These are phyloP conservation scores for Semotilus atromaculatus DNA, from an alignment of 2,797 vertebrate genomes.

Conservation along the genomic window DNA sequence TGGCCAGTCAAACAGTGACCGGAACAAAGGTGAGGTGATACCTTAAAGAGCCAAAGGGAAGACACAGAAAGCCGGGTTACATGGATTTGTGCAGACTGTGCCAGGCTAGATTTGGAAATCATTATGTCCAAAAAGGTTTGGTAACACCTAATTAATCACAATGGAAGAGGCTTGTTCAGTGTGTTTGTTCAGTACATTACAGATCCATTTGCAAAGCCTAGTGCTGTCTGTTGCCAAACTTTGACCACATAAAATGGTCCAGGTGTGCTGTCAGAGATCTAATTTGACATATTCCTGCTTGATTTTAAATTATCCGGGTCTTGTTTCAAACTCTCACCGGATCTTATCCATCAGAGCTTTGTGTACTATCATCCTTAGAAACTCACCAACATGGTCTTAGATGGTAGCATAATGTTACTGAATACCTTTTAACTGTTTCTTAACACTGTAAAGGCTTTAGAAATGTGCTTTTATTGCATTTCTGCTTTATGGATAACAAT, in stretches of 20 bases:
- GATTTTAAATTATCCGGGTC: background rate
- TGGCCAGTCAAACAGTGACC: constrained; percentile 12
- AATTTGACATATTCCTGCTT: background rate
- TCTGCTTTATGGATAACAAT: background rate
- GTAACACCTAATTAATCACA: constrained; percentile 2
- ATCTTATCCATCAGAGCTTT: background rate
- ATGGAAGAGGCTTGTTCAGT: constrained; percentile 3
- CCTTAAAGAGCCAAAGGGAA: background rate
- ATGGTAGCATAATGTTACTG: background rate
- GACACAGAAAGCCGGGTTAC: background rate
- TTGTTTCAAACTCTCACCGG: background rate
- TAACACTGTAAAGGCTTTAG: background rate
- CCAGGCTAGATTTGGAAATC: constrained; percentile 26
- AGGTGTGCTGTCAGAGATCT: background rate
- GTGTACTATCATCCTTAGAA: background rate
- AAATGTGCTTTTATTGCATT: background rate
- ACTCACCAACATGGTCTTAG: background rate
- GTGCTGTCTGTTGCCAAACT: background rate
- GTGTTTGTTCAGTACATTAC: background rate
- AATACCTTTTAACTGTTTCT: background rate
- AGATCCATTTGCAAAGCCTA: background rate
- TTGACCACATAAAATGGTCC: background rate
- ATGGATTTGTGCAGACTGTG: background rate
- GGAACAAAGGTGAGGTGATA: constrained; percentile 15
- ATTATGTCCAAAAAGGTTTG: background rate